Percentiles rank a stretch among this genome's conserved stretches.
Conservation (phyloP, 35 echinoderm and acorn worm species). For the Diadema setosum region DNA sequence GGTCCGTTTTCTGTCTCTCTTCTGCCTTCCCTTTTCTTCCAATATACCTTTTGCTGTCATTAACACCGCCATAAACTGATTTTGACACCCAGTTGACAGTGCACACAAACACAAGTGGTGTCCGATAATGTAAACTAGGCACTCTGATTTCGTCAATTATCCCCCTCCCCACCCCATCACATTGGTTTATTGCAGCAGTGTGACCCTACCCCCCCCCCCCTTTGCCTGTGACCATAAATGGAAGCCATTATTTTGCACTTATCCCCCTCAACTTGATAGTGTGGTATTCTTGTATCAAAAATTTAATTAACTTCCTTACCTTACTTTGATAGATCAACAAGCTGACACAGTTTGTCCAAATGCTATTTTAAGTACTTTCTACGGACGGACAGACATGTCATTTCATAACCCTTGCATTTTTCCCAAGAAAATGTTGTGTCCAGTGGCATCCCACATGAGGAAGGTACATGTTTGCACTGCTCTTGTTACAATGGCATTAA, state of each 20-base stretch:
- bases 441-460: too few species aligned
- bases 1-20: neutral
- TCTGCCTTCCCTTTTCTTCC: neutral
- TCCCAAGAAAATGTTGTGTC: too few species aligned
- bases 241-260: neutral
- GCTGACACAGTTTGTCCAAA: too few species aligned
- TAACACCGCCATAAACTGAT: neutral
- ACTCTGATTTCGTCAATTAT: neutral
- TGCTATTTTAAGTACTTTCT: too few species aligned
- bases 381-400: too few species aligned
- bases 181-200: neutral
- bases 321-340: too few species aligned
- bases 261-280: too few species aligned
- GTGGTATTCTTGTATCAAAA: too few species aligned
- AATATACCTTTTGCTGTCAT: neutral
- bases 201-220: neutral
- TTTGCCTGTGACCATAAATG: neutral
- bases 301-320: too few species aligned
- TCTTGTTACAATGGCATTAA: too few species aligned
- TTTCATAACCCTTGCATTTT: too few species aligned
- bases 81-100: neutral
- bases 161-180: neutral
- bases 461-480: too few species aligned
- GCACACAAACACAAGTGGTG: neutral
- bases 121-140: slow-evolving; percentile 5